These are phyloP conservation scores for Drosophila macrospina DNA, from an alignment of 2,888 invertebrate species.

Conservation along the genomic window DNA sequence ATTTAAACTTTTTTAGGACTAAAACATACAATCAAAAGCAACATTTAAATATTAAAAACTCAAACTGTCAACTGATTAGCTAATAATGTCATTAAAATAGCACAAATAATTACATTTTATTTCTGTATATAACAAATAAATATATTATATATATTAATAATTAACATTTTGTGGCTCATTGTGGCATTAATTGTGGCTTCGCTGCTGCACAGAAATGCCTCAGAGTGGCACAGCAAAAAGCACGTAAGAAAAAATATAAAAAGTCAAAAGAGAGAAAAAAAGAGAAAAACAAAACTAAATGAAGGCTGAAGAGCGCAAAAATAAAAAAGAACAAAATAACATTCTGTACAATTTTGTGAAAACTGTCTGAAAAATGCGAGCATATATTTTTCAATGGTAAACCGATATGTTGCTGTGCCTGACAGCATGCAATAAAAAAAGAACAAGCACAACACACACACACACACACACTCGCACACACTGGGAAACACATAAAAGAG, in stretches of 20 bases:
- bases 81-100: too few relatives aligned
- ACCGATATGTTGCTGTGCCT: slow-evolving; percentile 76
- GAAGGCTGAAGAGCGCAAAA: slow-evolving; percentile 13
- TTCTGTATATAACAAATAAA: too few relatives aligned
- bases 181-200: neutral
- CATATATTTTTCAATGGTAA: slow-evolving; percentile 73
- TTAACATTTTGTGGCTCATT: neutral
- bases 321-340: slow-evolving; percentile 40
- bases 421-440: slow-evolving; percentile 72
- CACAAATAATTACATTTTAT: too few relatives aligned
- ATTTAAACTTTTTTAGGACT: too few relatives aligned
- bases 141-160: neutral
- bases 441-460: slow-evolving; percentile 19
- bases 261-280: neutral
- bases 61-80: too few relatives aligned
- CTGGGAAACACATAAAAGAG: slow-evolving; percentile 40
- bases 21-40: too few relatives aligned
- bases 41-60: too few relatives aligned
- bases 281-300: slow-evolving; percentile 5
- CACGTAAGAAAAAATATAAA: slow-evolving; percentile 4
- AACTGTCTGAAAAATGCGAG: slow-evolving; percentile 74
- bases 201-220: neutral
- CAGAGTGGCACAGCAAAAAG: neutral
- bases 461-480: slow-evolving; percentile 18
- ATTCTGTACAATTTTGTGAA: slow-evolving; percentile 63